Conservation (phyloP, 2,113 vertebrate species). For the Corythoichthys haematopterus region DNA sequence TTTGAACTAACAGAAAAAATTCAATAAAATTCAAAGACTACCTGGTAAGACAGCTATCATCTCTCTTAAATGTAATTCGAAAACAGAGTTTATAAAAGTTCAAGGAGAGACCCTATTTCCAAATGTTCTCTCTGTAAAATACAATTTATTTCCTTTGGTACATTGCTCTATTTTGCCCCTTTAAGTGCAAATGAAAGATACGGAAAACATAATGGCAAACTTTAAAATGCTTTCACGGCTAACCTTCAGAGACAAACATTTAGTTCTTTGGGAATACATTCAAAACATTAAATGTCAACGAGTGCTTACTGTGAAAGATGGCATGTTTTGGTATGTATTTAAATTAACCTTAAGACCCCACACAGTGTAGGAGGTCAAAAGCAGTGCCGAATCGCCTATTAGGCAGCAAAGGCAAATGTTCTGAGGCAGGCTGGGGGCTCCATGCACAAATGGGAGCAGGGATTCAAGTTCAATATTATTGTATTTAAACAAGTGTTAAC, state of each 20-base stretch:
- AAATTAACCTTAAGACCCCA: not conserved
- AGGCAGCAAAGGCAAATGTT: not conserved
- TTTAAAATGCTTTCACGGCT: constrained; percentile 33
- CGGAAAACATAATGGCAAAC: constrained; percentile 11
- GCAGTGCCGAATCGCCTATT: not conserved
- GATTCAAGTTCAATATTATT: not conserved
- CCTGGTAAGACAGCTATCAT: constrained; percentile 1
- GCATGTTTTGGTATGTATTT: not conserved
- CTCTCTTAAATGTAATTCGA: constrained; percentile 28
- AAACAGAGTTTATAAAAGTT: constrained; percentile 38
- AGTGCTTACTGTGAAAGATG: not conserved
- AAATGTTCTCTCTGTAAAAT: constrained; percentile 22
- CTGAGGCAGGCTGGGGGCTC: not conserved
- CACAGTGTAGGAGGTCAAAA: not conserved
- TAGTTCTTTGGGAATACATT: constrained; percentile 14
- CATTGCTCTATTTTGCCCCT: constrained; percentile 21
- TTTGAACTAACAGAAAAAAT: constrained; percentile 13
- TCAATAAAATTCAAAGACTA: not conserved
- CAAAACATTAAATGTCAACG: constrained; percentile 8
- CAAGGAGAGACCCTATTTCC: constrained; percentile 39
- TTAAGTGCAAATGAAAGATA: constrained; percentile 30
- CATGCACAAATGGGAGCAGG: not conserved
- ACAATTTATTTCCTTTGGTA: constrained; percentile 14
- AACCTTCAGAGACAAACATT: constrained; percentile 12
- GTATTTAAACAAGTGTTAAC: not conserved